Evolutionary conservation across 2,113 vertebrate genomes (phyloP).

Genomic region (Ochotona princeps): DNA sequence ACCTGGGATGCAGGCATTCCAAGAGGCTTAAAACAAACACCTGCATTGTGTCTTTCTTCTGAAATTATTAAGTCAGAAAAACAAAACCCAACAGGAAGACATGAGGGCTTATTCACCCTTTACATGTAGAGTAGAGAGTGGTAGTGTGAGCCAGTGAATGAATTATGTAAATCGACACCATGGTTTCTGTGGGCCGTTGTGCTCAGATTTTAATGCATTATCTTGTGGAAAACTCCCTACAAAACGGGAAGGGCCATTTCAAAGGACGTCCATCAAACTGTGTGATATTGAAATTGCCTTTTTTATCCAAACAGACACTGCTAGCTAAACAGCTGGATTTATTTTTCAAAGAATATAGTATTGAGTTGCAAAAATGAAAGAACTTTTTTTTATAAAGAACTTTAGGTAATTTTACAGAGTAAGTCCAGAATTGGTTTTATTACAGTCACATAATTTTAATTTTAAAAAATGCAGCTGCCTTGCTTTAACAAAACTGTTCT

Average conservation of each 20-base stretch:
- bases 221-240: neutral
- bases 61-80: neutral
- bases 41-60: conserved; percentile 1
- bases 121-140: neutral
- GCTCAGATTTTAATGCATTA: neutral
- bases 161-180: neutral
- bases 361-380: conserved; percentile 23
- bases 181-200: neutral
- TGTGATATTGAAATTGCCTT: conserved; percentile 9
- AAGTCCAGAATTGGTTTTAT: conserved; percentile 48
- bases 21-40: too few relatives aligned
- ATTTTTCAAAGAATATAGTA: neutral
- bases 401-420: conserved; percentile 45
- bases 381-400: neutral
- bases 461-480: neutral
- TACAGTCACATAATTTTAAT: conserved; percentile 9
- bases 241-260: neutral
- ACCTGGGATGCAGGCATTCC: too few relatives aligned
- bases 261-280: neutral
- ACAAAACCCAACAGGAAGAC: neutral
- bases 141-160: neutral
- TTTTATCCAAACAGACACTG: neutral
- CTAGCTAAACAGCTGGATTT: neutral
- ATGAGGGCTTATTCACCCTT: neutral
- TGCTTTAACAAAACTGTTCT: conserved; percentile 18